These are phyloP conservation scores for Eutrigla gurnardus DNA, from an alignment of 2,797 vertebrate species.

Conservation along the genomic window DNA sequence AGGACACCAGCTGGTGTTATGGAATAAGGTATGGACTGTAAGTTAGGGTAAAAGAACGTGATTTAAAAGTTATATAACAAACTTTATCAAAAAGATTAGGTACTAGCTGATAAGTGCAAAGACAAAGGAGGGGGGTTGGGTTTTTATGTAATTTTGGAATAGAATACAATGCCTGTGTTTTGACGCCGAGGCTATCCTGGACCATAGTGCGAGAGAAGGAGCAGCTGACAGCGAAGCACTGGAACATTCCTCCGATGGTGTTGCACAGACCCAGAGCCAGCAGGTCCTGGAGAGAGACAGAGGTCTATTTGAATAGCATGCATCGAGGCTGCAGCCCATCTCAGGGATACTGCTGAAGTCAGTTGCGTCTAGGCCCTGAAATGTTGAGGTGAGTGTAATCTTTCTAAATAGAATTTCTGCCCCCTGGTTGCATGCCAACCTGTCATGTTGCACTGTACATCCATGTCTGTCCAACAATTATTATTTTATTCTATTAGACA, in stretches of 20 bases:
- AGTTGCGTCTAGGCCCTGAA: not conserved
- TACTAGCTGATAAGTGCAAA: not conserved
- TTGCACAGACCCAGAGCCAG: conserved; percentile 92
- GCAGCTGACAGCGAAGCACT: conserved; percentile 89
- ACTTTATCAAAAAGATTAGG: not conserved
- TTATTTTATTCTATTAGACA: no score
- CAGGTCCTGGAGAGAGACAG: conserved; percentile 84
- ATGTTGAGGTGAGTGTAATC: not conserved
- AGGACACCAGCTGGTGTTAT: not conserved
- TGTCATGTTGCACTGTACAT: no score
- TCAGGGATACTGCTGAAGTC: not conserved
- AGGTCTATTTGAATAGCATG: not conserved
- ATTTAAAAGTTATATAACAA: not conserved
- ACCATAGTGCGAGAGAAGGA: conserved; percentile 92
- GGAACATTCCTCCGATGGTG: conserved; percentile 88
- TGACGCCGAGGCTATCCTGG: conserved; percentile 87
- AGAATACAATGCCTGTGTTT: conserved; percentile 70
- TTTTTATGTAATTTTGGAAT: not conserved
- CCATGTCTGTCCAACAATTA: no score
- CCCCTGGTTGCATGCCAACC: no score
- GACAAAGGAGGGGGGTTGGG: not conserved
- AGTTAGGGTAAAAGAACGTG: not conserved
- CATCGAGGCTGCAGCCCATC: not conserved
- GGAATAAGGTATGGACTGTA: not conserved
- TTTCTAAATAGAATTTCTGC: not conserved